Evolutionary conservation across 2,797 vertebrate genomes (phyloP).

Genomic region (Meda fulgida): DNA sequence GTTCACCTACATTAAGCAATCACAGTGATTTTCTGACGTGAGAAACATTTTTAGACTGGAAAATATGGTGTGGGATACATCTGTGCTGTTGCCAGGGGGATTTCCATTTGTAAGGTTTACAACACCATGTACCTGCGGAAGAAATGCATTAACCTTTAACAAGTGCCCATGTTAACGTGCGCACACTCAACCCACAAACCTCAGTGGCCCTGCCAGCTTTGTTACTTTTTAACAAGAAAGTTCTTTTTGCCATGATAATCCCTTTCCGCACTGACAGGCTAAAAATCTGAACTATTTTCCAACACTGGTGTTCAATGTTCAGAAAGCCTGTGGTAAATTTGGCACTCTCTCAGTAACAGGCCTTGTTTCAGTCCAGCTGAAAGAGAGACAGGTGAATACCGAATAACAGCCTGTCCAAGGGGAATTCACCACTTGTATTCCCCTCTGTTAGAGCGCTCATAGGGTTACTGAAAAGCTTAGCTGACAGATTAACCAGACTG

Average conservation of each 20-base stretch:
- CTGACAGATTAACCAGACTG: slow-evolving; percentile 40
- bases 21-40: neutral
- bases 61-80: neutral
- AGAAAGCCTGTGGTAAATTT: slow-evolving; percentile 47
- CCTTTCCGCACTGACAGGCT: slow-evolving; percentile 50
- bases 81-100: slow-evolving; percentile 32
- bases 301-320: slow-evolving; percentile 45
- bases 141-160: slow-evolving; percentile 46
- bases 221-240: slow-evolving; percentile 61
- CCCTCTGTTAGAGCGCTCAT: neutral
- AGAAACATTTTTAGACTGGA: neutral
- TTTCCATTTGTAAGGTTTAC: slow-evolving; percentile 27
- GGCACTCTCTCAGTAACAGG: slow-evolving; percentile 37
- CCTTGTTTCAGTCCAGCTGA: slow-evolving; percentile 38
- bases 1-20: slow-evolving; percentile 2
- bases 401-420: slow-evolving; percentile 1
- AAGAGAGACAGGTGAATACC: slow-evolving; percentile 48
- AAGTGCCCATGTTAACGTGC: slow-evolving; percentile 25
- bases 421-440: slow-evolving; percentile 33
- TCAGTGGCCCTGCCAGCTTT: slow-evolving; percentile 49
- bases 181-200: slow-evolving; percentile 37
- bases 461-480: slow-evolving; percentile 46
- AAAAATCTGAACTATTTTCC: slow-evolving; percentile 60
- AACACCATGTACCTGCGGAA: slow-evolving; percentile 34
- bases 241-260: slow-evolving; percentile 61